These are phyloP conservation scores for Muschampia plurimacula DNA, from an alignment of 2,888 invertebrate species.

Conservation along the genomic window DNA sequence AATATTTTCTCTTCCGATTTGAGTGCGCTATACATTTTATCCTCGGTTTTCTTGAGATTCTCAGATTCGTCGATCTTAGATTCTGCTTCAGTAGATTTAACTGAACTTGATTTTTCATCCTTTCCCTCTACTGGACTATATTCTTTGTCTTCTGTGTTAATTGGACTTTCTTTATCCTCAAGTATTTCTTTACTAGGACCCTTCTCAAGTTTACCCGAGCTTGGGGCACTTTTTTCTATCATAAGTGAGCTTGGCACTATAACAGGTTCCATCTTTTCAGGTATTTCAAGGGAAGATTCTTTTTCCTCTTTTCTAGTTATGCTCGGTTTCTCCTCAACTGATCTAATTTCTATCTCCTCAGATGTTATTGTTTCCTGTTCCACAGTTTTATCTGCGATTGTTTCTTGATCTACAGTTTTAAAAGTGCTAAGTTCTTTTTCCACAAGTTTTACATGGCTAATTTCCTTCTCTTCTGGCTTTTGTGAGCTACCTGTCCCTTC, in stretches of 20 bases:
- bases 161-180: neutral
- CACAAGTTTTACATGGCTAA: neutral
- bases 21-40: conserved; percentile 19
- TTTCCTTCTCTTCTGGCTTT: neutral
- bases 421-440: neutral
- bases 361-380: too few relatives aligned
- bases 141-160: neutral
- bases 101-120: neutral
- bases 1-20: conserved; percentile 32
- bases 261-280: neutral
- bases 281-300: neutral
- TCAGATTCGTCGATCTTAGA: neutral
- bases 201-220: too few relatives aligned
- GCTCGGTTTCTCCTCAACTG: too few relatives aligned
- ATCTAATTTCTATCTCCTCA: too few relatives aligned
- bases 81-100: neutral
- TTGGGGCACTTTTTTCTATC: neutral
- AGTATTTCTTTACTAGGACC: neutral
- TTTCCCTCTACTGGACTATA: neutral
- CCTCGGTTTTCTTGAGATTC: neutral
- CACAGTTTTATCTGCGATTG: too few relatives aligned
- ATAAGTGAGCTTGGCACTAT: neutral
- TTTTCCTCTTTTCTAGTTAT: neutral
- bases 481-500: too few relatives aligned
- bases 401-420: too few relatives aligned